Percentiles rank a stretch among this genome's conserved stretches.
Evolutionary conservation across 2,888 invertebrate species (phyloP).

Genomic region (Pollenia griseotomentosa): DNA sequence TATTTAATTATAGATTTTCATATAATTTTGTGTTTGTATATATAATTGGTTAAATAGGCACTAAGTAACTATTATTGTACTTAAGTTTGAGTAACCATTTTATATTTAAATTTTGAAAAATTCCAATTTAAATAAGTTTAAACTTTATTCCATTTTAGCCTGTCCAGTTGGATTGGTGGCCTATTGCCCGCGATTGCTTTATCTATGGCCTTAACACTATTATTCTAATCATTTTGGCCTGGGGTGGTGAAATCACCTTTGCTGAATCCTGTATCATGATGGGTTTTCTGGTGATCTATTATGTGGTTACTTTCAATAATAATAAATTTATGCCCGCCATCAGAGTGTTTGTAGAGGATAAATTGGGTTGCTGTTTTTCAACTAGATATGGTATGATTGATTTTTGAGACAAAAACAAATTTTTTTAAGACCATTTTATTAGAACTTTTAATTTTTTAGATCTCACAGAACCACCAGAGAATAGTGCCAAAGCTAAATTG

Average conservation of each 20-base stretch:
- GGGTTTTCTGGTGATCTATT: conserved; percentile 90
- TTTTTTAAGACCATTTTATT: not conserved
- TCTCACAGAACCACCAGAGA: conserved; percentile 83
- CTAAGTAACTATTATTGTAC: no score
- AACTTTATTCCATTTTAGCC: conserved; percentile 85
- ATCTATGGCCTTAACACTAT: conserved; percentile 91
- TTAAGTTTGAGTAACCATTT: no score
- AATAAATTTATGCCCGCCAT: conserved; percentile 85
- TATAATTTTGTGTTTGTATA: no score
- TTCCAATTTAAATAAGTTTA: not conserved
- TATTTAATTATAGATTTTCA: no score
- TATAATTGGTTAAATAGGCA: no score
- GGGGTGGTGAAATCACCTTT: conserved; percentile 92
- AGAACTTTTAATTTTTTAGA: conserved; percentile 75
- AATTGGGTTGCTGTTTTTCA: conserved; percentile 83
- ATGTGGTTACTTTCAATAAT: conserved; percentile 89
- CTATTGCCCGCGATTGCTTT: conserved; percentile 91
- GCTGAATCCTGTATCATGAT: conserved; percentile 91
- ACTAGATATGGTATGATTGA: conserved; percentile 81
- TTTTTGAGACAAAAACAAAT: not conserved
- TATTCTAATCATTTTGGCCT: conserved; percentile 89
- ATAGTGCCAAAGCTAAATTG: conserved; percentile 83
- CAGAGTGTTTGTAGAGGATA: conserved; percentile 82
- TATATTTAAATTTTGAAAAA: no score
- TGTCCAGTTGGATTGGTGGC: conserved; percentile 91